Conservation (phyloP, 2,113 vertebrate genomes). For the Phocoena sinus region DNA sequence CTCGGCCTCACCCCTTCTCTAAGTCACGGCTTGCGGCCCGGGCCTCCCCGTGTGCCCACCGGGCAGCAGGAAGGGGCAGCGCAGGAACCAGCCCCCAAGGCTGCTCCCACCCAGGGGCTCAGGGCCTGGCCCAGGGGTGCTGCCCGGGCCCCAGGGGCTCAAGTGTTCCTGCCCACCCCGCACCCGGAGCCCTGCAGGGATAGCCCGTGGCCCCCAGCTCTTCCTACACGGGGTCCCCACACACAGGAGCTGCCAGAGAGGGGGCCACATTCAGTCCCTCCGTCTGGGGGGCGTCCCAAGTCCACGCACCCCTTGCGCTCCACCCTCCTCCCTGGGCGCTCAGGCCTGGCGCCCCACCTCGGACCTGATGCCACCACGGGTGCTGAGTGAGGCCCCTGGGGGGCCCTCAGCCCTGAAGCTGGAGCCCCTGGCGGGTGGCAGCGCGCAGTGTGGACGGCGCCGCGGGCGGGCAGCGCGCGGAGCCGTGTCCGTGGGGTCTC, state of each 20-base stretch:
- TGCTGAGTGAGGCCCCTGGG: fast-evolving
- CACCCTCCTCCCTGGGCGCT: background rate
- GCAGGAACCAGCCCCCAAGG: background rate
- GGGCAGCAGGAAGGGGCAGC: background rate
- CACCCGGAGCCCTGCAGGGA: background rate
- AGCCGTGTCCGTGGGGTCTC: background rate
- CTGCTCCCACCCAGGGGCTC: background rate
- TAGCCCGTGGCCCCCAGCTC: background rate
- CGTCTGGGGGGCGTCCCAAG: fast-evolving
- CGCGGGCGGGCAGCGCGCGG: background rate
- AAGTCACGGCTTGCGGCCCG: too few species aligned
- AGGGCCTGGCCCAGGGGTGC: background rate
- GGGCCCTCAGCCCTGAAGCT: background rate
- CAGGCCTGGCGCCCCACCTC: background rate
- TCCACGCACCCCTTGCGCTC: fast-evolving
- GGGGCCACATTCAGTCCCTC: background rate
- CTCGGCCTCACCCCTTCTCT: background rate
- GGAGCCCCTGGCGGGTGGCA: background rate
- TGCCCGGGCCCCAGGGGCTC: too few species aligned
- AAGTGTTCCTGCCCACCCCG: background rate
- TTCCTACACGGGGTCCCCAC: too few species aligned
- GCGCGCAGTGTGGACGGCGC: background rate
- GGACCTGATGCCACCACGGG: background rate
- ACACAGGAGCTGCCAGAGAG: background rate
- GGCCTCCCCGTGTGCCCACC: background rate